Conservation (phyloP, 2,797 vertebrate species). For the Pelochelys cantorii region DNA sequence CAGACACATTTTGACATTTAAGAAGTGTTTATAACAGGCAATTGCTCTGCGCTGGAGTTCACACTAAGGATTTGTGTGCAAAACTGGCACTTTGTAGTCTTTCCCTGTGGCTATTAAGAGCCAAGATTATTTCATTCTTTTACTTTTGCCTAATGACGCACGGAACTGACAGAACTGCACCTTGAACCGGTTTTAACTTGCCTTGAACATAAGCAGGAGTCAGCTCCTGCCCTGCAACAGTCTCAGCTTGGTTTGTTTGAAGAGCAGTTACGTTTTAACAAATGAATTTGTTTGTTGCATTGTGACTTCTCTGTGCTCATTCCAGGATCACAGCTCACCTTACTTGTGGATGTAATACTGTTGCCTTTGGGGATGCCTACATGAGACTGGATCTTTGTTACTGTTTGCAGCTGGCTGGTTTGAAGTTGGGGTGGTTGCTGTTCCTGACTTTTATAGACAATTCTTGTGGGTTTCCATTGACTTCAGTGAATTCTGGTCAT, state of each 20-base stretch:
- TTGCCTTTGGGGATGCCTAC: neutral
- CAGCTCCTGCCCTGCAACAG: neutral
- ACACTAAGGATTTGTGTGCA: neutral
- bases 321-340: neutral
- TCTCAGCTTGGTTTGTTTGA: neutral
- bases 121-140: neutral
- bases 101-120: neutral
- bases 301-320: neutral
- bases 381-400: neutral
- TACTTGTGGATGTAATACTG: accelerated
- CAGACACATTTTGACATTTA: accelerated
- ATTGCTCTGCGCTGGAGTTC: neutral
- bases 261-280: neutral
- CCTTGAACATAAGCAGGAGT: constrained; percentile 1
- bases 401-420: neutral
- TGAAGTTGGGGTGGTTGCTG: neutral
- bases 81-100: neutral
- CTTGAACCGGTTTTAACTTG: constrained; percentile 38
- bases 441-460: neutral
- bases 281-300: neutral
- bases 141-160: neutral
- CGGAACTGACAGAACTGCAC: constrained; percentile 17
- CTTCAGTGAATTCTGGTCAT: neutral
- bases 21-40: neutral
- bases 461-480: neutral